Evolutionary conservation across 2,797 vertebrate genomes (phyloP), one percentile per base, ranked within the genome.

Genomic region (Myripristis jacobus): DNA sequence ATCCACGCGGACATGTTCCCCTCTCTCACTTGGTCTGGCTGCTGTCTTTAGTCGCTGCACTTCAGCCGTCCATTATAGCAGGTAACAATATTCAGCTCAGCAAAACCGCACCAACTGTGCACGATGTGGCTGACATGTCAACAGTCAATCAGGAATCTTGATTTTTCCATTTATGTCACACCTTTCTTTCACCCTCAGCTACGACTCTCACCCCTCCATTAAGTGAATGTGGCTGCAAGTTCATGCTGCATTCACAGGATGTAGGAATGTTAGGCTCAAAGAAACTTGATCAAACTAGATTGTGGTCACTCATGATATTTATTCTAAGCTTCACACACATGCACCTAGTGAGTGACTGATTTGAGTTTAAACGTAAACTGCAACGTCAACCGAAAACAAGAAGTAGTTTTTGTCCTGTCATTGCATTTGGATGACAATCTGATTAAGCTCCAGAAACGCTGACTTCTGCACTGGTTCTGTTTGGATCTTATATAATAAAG

Each of bases 181-280:
- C 47, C 56, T 54, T 76, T 74, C 63, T 46, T 73, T 52, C 56
- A 47, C 51, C 21, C 60, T 34, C 74, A 73, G 73, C 59, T 36
- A 22, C 44, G 67, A 65, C 44, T 50, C 55, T 56, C 50, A 56
- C 53, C 19, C 9, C 67, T 21, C 43, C 73, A 43, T 63, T n/a
- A n/a, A n/a, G 80, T 71, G 60, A 71, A 78, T 16, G 75, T 31
- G 38, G 60, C 61, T 71, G 57, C 77, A 65, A n/a, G 73, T 77
- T 79, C 58, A 62, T 64, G 75, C 71, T 77, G 52, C 61, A 79
- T 86, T 78, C 57, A 69, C 9, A 38, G 2, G 36, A 38, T 38
- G 36, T 10, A 11, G 34, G 34, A 36, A 10, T 34, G 80, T 85
- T 87, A 76, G 77, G 66, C 78, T 38, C 36, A 38, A 38, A 61